phyloP scores from a whole-genome alignment of 1,140 invertebrate genomes.

The Brachionus asplanchnoidis region DNA sequence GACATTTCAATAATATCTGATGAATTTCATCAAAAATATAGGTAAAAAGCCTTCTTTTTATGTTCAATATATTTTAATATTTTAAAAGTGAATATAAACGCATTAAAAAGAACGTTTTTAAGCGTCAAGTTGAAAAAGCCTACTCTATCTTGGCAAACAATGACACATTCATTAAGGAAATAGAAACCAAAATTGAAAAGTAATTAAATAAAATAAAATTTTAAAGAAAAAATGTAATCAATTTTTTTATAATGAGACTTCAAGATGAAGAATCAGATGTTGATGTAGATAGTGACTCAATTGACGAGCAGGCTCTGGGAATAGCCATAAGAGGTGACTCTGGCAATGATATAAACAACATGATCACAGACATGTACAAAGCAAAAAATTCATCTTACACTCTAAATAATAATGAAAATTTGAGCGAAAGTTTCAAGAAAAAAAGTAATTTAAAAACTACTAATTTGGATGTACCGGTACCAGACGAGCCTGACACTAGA shows the following conservation, averaged over 20 bases:
- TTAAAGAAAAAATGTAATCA: no score
- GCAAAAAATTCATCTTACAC: not conserved
- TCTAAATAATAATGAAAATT: not conserved
- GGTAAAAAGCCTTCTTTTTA: not conserved
- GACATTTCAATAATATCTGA: not conserved
- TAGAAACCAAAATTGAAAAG: slow-evolving; percentile 10
- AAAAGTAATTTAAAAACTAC: slow-evolving; percentile 20
- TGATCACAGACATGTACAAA: slow-evolving; percentile 30
- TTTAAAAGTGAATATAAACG: slow-evolving; percentile 38
- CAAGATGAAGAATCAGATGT: slow-evolving; percentile 12
- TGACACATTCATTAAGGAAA: not conserved
- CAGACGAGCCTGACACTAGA: not conserved
- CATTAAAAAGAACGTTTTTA: slow-evolving; percentile 36
- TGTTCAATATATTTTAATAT: not conserved
- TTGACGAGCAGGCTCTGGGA: not conserved
- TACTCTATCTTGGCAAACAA: slow-evolving; percentile 5
- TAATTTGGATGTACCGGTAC: not conserved
- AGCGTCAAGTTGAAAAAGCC: slow-evolving; percentile 41
- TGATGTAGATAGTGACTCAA: slow-evolving; percentile 3
- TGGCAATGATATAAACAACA: slow-evolving; percentile 23
- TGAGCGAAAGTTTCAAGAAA: not conserved
- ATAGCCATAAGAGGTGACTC: not conserved
- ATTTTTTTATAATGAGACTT: not conserved
- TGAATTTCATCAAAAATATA: slow-evolving; percentile 5
- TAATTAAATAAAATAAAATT: not conserved